These are phyloP conservation scores for Empis livida DNA, from an alignment of 2,888 invertebrate species.

Conservation along the genomic window DNA sequence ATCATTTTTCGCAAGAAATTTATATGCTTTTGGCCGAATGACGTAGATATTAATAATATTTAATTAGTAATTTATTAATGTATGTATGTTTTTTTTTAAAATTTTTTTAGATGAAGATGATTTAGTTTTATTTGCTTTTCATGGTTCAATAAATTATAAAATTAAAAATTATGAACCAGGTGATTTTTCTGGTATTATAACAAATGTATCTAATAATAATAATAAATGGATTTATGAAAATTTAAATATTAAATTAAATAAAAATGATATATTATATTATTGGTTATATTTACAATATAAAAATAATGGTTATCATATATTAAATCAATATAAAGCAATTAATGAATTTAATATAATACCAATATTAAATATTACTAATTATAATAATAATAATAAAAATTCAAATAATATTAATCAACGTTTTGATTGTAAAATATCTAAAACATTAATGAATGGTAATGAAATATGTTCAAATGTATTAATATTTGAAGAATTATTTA, in stretches of 20 bases:
- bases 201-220: slow-evolving; percentile 22
- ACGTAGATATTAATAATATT: too few species aligned
- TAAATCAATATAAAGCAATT: too few species aligned
- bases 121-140: slow-evolving; percentile 41
- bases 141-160: slow-evolving; percentile 42
- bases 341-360: too few species aligned
- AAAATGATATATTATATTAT: slow-evolving; percentile 44
- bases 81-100: too few species aligned
- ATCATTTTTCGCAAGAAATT: too few species aligned
- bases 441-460: neutral
- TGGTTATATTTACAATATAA: slow-evolving; percentile 42
- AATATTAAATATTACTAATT: too few species aligned
- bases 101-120: too few species aligned
- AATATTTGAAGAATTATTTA: neutral
- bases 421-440: neutral
- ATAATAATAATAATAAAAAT: neutral
- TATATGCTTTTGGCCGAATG: too few species aligned
- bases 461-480: neutral
- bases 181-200: slow-evolving; percentile 37
- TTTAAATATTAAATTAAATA: slow-evolving; percentile 30
- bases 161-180: slow-evolving; percentile 38
- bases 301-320: too few species aligned
- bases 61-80: too few species aligned
- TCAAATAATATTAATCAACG: neutral
- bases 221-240: slow-evolving; percentile 40